phyloP scores from a whole-genome alignment of 2,888 invertebrate species.

The Diplazon laetatorius region DNA sequence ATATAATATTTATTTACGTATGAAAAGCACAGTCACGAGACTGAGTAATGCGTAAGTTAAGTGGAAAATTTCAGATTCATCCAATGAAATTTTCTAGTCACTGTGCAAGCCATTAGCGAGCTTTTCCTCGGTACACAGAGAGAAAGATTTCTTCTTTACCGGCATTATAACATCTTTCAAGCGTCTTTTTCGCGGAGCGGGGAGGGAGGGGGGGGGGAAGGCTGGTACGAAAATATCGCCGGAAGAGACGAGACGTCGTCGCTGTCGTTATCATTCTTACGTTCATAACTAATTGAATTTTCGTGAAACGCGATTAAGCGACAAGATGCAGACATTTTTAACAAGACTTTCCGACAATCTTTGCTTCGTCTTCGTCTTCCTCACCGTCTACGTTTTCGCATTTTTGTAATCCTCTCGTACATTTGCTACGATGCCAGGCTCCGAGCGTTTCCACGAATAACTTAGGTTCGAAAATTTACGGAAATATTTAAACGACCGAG shows the following conservation, averaged over 20 bases:
- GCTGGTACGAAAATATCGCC: constrained; percentile 39
- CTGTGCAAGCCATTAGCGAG: constrained; percentile 38
- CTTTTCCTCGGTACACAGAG: constrained; percentile 28
- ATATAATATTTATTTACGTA: too few species aligned
- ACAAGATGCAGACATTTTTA: constrained; percentile 30
- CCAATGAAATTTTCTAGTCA: constrained; percentile 29
- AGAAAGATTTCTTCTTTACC: constrained; percentile 15
- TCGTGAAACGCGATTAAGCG: constrained; percentile 8
- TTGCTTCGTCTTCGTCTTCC: background rate
- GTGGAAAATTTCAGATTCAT: constrained; percentile 10
- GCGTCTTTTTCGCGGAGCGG: background rate
- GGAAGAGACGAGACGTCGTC: constrained; percentile 5
- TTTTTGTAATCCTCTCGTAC: constrained; percentile 43
- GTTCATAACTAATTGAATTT: constrained; percentile 56
- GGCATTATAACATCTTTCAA: constrained; percentile 25
- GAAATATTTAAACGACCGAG: background rate
- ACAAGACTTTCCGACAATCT: constrained; percentile 19
- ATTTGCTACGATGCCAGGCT: constrained; percentile 24
- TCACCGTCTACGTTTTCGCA: constrained; percentile 4
- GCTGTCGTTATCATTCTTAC: constrained; percentile 35
- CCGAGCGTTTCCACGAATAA: constrained; percentile 25
- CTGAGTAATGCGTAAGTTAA: background rate
- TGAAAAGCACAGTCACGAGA: too few species aligned
- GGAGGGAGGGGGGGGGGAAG: too few species aligned
- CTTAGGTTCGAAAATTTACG: background rate